Conservation (phyloP, 2,888 invertebrate species). For the Cancer borealis region DNA sequence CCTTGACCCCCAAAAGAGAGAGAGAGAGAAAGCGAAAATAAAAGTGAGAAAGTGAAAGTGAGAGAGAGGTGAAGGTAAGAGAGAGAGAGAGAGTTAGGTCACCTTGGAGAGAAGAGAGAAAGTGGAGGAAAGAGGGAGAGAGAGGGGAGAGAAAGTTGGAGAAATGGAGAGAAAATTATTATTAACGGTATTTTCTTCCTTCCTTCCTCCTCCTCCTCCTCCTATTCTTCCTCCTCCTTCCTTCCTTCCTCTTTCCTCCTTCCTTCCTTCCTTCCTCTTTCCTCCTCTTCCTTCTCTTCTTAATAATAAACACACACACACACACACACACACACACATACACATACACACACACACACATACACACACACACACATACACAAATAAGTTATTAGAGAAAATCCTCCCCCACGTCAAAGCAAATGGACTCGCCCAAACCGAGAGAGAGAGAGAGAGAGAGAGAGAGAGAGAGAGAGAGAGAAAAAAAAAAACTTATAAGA, state of each 20-base stretch:
- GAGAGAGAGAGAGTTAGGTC: neutral
- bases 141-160: no score
- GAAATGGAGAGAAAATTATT: no score
- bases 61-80: no score
- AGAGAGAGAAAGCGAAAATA: neutral
- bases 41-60: neutral
- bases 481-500: neutral
- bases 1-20: neutral
- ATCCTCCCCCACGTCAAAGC: no score
- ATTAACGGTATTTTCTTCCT: no score
- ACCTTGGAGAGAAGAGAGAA: no score
- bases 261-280: neutral
- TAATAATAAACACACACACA: neutral
- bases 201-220: no score
- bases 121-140: no score
- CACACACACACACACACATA: neutral
- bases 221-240: no score
- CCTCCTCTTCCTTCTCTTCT: neutral
- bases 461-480: constrained; percentile 20
- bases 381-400: neutral
- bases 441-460: constrained; percentile 20
- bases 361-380: neutral
- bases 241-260: no score
- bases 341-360: neutral
- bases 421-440: no score